A percentile compares a stretch with the other conserved stretches of the same genome.
These are phyloP conservation scores for Oriolus oriolus DNA, from an alignment of 2,113 vertebrate genomes.

Conservation along the genomic window DNA sequence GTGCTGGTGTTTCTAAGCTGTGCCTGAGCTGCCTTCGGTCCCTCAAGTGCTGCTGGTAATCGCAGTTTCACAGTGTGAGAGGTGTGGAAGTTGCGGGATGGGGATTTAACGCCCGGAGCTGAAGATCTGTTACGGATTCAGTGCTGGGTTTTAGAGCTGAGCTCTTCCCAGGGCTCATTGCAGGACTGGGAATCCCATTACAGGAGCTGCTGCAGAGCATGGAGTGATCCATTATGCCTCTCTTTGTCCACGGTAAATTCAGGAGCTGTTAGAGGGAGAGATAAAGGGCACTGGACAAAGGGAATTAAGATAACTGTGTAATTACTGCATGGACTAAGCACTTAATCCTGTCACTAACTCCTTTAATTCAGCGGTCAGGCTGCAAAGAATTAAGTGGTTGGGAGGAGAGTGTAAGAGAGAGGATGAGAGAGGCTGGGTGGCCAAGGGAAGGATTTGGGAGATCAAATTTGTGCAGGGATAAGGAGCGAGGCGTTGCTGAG, in stretches of 20 bases:
- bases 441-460: neutral
- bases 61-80: accelerated
- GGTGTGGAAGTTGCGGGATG: neutral
- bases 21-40: neutral
- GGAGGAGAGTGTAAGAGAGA: neutral
- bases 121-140: neutral
- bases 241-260: neutral
- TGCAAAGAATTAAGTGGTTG: neutral
- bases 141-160: neutral
- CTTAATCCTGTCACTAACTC: slow-evolving; percentile 11
- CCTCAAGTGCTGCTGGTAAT: neutral
- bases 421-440: neutral
- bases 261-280: neutral
- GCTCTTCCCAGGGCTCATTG: neutral
- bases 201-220: neutral
- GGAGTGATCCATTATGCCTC: neutral
- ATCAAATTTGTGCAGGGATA: neutral
- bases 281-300: slow-evolving; percentile 32
- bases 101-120: neutral
- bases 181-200: neutral
- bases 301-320: slow-evolving; percentile 38
- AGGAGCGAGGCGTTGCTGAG: neutral
- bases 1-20: neutral
- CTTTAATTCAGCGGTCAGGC: neutral
- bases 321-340: neutral